Evolutionary conservation across 2,888 invertebrate genomes (phyloP).

Genomic region (Thecocarcelia acutangulata): DNA sequence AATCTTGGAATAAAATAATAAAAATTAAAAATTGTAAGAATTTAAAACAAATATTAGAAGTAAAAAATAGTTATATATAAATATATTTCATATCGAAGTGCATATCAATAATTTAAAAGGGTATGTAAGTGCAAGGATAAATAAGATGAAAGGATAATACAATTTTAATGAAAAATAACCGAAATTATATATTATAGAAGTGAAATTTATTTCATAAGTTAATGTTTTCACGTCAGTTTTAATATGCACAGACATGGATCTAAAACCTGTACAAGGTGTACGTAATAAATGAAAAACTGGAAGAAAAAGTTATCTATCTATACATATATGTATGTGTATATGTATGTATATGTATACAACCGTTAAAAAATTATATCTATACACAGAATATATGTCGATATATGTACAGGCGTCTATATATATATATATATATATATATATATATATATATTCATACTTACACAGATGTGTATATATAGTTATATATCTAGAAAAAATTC

Average conservation of each 20-base stretch:
- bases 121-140: slow-evolving; percentile 16
- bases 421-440: not conserved
- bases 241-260: no score
- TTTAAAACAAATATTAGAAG: slow-evolving; percentile 6
- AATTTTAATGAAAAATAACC: no score
- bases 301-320: not conserved
- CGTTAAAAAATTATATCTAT: not conserved
- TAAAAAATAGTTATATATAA: not conserved
- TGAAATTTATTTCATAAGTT: no score
- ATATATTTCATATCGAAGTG: slow-evolving; percentile 42
- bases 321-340: not conserved
- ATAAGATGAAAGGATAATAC: not conserved
- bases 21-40: slow-evolving; percentile 13
- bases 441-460: not conserved
- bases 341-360: not conserved
- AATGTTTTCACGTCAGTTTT: no score
- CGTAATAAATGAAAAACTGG: not conserved
- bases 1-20: slow-evolving; percentile 21
- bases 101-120: slow-evolving; percentile 48
- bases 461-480: not conserved
- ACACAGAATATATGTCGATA: not conserved
- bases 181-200: no score
- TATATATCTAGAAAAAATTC: not conserved
- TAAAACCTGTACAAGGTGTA: no score
- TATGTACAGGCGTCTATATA: not conserved